Evolutionary conservation across 2,888 invertebrate genomes (phyloP).

Genomic region (Drosophila pseudotakahashii): DNA sequence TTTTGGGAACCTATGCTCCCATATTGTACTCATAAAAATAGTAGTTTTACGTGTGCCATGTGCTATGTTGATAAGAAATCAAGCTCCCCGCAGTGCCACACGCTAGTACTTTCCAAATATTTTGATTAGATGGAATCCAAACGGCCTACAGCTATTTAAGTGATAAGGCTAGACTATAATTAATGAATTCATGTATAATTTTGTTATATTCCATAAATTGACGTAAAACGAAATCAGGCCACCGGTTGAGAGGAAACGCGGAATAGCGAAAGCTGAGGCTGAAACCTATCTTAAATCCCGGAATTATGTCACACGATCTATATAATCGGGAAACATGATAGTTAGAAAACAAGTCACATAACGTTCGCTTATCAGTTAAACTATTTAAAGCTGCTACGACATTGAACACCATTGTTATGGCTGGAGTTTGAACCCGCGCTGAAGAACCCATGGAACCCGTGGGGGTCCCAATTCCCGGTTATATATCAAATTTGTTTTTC

Average conservation of each 20-base stretch:
- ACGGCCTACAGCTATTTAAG: conserved; percentile 4
- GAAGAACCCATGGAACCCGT: conserved; percentile 25
- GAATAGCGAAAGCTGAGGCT: conserved; percentile 21
- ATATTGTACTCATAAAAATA: conserved; percentile 18
- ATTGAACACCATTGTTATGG: conserved; percentile 17
- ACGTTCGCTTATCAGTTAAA: conserved; percentile 19
- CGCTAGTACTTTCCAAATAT: conserved; percentile 40
- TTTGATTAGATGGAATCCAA: conserved; percentile 38
- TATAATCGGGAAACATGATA: background rate
- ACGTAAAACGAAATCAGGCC: conserved; percentile 47
- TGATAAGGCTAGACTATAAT: conserved; percentile 30
- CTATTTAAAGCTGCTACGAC: conserved; percentile 33
- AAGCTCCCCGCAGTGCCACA: conserved; percentile 28
- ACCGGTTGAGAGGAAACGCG: conserved; percentile 26
- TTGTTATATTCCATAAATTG: conserved; percentile 18
- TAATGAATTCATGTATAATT: background rate
- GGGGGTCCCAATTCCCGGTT: conserved; percentile 19
- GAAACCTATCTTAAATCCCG: background rate
- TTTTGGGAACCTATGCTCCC: conserved; percentile 11
- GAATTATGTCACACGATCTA: background rate
- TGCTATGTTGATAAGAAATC: conserved; percentile 28
- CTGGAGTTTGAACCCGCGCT: conserved; percentile 25
- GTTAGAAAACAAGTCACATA: conserved; percentile 23
- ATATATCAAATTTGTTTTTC: conserved; percentile 33
- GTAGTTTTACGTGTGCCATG: conserved; percentile 14